phyloP scores from a whole-genome alignment of 2,113 vertebrate genomes.

The Syrrhaptes paradoxus region DNA sequence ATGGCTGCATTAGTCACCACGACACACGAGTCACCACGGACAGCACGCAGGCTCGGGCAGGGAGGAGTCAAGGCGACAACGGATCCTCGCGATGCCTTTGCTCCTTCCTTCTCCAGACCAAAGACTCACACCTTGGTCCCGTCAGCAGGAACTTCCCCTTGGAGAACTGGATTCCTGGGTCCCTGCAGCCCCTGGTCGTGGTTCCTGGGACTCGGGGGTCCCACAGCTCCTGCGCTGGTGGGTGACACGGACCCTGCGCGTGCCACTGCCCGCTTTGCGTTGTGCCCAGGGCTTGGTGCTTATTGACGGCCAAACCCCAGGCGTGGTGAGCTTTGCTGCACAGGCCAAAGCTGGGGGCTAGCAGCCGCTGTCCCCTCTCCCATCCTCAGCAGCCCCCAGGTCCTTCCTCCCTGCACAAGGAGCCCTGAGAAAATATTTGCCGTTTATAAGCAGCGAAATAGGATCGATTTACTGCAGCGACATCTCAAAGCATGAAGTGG shows the following conservation, averaged over 20 bases:
- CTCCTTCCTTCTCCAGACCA: background rate
- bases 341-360: background rate
- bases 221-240: accelerated
- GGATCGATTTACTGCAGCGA: constrained; percentile 3
- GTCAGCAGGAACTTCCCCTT: too few relatives aligned
- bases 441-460: background rate
- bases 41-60: background rate
- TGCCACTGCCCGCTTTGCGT: background rate
- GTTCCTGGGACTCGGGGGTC: background rate
- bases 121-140: too few relatives aligned
- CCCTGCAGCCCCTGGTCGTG: accelerated
- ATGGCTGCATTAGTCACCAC: background rate
- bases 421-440: background rate
- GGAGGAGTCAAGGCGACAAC: background rate
- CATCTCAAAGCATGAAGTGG: constrained; percentile 8
- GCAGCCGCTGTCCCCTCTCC: background rate
- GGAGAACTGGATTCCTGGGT: accelerated
- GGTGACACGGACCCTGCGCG: accelerated
- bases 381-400: background rate
- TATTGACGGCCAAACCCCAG: accelerated
- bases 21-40: background rate
- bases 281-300: background rate
- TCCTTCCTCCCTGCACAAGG: background rate
- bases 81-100: background rate
- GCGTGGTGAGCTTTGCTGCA: too few relatives aligned